Evolutionary conservation across 1,140 invertebrate genomes (phyloP), one percentile per base, ranked within the genome.

Genomic region (Drosophila virilis): DNA sequence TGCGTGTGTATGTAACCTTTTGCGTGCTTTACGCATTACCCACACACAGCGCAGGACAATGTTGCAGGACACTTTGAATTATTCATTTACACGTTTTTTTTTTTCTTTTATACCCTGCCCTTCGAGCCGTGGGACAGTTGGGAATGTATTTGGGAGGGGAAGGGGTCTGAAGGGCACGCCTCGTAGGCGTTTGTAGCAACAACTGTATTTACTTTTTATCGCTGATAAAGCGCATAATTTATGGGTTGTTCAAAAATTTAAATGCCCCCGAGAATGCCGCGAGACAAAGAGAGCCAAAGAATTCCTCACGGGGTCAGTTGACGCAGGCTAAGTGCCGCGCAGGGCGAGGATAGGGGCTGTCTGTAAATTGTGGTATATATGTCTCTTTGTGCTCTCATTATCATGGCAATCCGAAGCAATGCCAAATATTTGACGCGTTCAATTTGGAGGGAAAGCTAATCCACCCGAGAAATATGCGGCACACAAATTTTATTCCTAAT

Each of bases 131-230:
- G 65, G 82, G 82, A 88, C 79, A 85, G 75, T 67, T 28, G 35
- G 57, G 22, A 22, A 22, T 22, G 22, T 22, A 22, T 22, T 8
- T 35, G 58, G 51, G 17, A 28, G 37, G 50, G 10, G 35, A 10
- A 10, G 15, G 38, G 10, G 10, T n/a, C n/a, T 22, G 45, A 52
- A 35, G 7, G 43, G 33, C 66, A 69, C 67, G 72, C 82, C 83
- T 80, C 77, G 70, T 89, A 86, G 83, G 83, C 83, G 83, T 86
- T 88, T 86, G 82, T 83, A 80, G 77, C 73, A 80, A 80, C 84
- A 89, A 89, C 84, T 89, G 84, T 89, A 89, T 89, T 89, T 89
- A 84, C 84, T 89, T 89, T 80, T 89, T 89, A 89, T 89, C 84
- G 84, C 85, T 89, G 84, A 89, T 89, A 89, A 89, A 89, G 84